A percentile compares a stretch with the other conserved stretches of the same genome.
phyloP scores from a whole-genome alignment of 2,888 invertebrate genomes.

The Deilephila porcellus region DNA sequence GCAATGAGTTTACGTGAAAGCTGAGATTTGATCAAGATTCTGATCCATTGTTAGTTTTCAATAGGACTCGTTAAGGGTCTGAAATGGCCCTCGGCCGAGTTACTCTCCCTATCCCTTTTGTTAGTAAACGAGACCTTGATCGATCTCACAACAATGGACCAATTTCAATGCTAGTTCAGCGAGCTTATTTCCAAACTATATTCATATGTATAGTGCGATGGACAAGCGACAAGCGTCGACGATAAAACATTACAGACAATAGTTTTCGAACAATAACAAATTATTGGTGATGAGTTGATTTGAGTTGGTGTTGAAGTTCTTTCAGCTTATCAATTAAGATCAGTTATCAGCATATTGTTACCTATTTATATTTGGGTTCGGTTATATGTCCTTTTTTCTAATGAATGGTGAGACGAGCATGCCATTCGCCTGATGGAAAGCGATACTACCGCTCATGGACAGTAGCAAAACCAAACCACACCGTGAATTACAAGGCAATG shows the following conservation, averaged over 20 bases:
- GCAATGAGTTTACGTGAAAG: constrained; percentile 57
- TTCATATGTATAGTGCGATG: constrained; percentile 46
- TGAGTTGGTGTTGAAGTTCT: too few species aligned
- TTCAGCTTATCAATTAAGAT: too few species aligned
- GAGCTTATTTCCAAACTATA: constrained; percentile 54
- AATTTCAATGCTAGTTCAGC: constrained; percentile 71
- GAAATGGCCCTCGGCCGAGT: constrained; percentile 67
- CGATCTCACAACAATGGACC: constrained; percentile 74
- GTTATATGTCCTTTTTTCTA: too few species aligned
- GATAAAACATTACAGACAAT: not conserved
- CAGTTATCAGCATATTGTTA: too few species aligned
- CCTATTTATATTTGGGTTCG: too few species aligned
- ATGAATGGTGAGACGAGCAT: too few species aligned
- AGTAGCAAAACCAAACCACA: too few species aligned
- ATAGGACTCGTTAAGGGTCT: constrained; percentile 75
- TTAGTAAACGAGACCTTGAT: constrained; percentile 76
- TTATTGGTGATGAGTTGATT: too few species aligned
- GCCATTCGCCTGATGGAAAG: too few species aligned
- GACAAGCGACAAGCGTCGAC: constrained; percentile 29
- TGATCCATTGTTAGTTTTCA: constrained; percentile 72
- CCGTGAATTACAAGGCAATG: too few species aligned
- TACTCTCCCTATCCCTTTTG: constrained; percentile 70
- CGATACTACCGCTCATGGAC: too few species aligned
- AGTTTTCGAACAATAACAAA: not conserved
- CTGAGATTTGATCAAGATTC: constrained; percentile 70